These are phyloP conservation scores for Orchesella flavescens DNA, from an alignment of 2,888 invertebrate genomes.

Conservation along the genomic window DNA sequence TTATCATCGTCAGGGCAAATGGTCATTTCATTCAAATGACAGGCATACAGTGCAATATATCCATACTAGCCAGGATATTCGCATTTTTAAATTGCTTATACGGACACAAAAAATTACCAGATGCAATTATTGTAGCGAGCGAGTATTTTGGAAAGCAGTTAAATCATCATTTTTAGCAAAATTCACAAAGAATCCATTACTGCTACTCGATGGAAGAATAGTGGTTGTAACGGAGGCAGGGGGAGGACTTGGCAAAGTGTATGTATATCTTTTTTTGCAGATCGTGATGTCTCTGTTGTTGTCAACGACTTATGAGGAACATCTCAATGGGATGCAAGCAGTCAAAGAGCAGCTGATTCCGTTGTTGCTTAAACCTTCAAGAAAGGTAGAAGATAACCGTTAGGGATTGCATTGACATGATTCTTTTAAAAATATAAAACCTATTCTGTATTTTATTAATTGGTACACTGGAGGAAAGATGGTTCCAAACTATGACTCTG, in stretches of 20 bases:
- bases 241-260: slow-evolving; percentile 92
- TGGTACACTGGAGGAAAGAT: slow-evolving; percentile 84
- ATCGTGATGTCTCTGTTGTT: slow-evolving; percentile 95
- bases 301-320: slow-evolving; percentile 97
- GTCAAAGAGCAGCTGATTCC: slow-evolving; percentile 87
- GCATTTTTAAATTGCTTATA: too few relatives aligned
- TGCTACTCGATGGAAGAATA: slow-evolving; percentile 89
- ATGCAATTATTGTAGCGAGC: too few relatives aligned
- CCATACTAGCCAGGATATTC: too few relatives aligned
- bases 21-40: too few relatives aligned
- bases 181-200: slow-evolving; percentile 76
- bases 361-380: slow-evolving; percentile 91
- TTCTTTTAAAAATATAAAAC: too few relatives aligned
- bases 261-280: slow-evolving; percentile 93
- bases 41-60: too few relatives aligned
- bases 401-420: too few relatives aligned
- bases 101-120: too few relatives aligned
- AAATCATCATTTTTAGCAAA: slow-evolving; percentile 11
- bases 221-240: slow-evolving; percentile 97
- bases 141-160: too few relatives aligned
- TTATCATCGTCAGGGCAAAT: too few relatives aligned
- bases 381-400: too few relatives aligned
- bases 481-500: slow-evolving; percentile 94
- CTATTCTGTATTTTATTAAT: too few relatives aligned
- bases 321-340: slow-evolving; percentile 88